Evolutionary conservation across 2,113 vertebrate genomes (phyloP).

Genomic region (Alethe diademata): DNA sequence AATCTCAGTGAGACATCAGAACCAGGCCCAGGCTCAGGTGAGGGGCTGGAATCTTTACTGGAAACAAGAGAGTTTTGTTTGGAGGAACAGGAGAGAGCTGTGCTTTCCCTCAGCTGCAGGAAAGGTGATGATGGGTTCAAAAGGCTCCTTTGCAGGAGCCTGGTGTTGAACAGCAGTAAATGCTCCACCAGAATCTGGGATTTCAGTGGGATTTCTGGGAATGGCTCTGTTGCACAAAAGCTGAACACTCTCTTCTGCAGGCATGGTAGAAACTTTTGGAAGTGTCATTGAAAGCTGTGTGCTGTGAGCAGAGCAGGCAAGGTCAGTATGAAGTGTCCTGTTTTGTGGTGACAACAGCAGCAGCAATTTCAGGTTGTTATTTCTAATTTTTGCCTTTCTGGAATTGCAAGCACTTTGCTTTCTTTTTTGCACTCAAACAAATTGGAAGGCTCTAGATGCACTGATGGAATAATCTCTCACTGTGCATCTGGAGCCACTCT

Average conservation of each 20-base stretch:
- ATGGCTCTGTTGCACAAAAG: not conserved
- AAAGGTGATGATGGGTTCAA: not conserved
- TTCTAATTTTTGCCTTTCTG: slow-evolving; percentile 22
- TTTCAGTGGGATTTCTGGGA: not conserved
- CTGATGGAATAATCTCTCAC: not conserved
- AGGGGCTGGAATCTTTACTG: not conserved
- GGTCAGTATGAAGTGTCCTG: not conserved
- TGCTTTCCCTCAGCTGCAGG: not conserved
- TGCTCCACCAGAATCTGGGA: not conserved
- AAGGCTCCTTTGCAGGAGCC: not conserved
- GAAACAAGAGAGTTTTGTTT: not conserved
- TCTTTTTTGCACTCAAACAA: not conserved
- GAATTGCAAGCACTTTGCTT: not conserved
- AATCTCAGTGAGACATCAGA: not conserved
- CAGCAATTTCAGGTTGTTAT: not conserved
- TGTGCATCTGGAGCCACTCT: not conserved
- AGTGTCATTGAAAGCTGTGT: not conserved
- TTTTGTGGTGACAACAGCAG: not conserved
- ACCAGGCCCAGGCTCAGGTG: not conserved
- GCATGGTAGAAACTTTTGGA: fast-evolving
- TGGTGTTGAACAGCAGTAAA: not conserved
- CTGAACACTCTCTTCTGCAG: not conserved
- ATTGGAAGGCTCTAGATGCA: slow-evolving; percentile 1
- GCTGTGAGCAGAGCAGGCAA: not conserved
- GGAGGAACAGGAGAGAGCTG: not conserved